These are phyloP conservation scores for Atta colombica DNA, from an alignment of 1,140 invertebrate species.

Conservation along the genomic window DNA sequence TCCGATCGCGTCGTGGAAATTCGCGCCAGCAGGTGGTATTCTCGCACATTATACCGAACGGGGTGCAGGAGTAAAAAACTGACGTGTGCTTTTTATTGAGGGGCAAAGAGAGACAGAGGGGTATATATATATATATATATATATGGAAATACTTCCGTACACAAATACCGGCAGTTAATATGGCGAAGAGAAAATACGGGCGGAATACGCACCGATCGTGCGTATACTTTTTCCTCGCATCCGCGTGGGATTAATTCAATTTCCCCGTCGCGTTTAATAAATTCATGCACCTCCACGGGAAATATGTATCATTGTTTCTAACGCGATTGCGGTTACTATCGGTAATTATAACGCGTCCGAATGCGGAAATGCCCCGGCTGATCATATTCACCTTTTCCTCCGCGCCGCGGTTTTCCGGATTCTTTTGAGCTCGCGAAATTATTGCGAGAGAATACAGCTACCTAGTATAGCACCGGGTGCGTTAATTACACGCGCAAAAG, in stretches of 20 bases:
- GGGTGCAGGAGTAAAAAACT: background rate
- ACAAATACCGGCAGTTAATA: background rate
- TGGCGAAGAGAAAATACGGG: background rate
- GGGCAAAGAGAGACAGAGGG: background rate
- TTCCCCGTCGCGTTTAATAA: slow-evolving; percentile 29
- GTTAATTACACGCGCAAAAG: slow-evolving; percentile 55
- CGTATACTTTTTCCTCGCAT: background rate
- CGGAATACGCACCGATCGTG: background rate
- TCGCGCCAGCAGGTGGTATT: slow-evolving; percentile 34
- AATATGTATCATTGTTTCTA: slow-evolving; percentile 35
- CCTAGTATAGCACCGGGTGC: slow-evolving; percentile 9
- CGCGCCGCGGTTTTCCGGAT: slow-evolving; percentile 45
- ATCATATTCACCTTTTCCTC: background rate
- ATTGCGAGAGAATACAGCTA: slow-evolving; percentile 52
- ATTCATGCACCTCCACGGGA: slow-evolving; percentile 8
- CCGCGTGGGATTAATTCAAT: slow-evolving; percentile 43
- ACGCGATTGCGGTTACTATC: slow-evolving; percentile 32
- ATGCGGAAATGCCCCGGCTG: background rate
- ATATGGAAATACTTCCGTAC: slow-evolving; percentile 24
- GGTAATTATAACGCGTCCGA: slow-evolving; percentile 28
- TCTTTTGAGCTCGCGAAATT: slow-evolving; percentile 67
- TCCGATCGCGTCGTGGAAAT: slow-evolving; percentile 20
- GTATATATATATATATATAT: background rate
- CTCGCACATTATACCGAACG: slow-evolving; percentile 25
- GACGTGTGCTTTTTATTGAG: background rate